phyloP scores from a whole-genome alignment of 2,797 vertebrate species.

The Petrocephalus sullivani region DNA sequence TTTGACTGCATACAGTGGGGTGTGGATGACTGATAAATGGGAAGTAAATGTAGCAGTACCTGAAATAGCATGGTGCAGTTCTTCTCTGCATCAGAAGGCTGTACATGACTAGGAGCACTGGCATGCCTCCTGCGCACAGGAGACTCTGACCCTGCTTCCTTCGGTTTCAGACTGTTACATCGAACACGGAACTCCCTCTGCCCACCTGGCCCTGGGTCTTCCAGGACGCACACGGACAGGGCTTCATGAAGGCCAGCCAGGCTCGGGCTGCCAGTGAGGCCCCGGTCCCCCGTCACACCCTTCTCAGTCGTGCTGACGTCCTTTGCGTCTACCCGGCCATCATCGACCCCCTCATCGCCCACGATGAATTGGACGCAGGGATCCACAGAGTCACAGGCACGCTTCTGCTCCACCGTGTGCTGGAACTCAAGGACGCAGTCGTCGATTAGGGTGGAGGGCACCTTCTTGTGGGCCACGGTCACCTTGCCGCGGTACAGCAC shows the following conservation, averaged over 20 bases:
- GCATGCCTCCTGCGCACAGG: slow-evolving; percentile 77
- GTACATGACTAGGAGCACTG: slow-evolving; percentile 88
- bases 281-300: slow-evolving; percentile 24
- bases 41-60: slow-evolving; percentile 55
- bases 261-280: slow-evolving; percentile 36
- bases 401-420: slow-evolving; percentile 78
- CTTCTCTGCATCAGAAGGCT: slow-evolving; percentile 87
- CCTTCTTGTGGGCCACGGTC: slow-evolving; percentile 82
- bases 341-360: background rate
- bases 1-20: background rate
- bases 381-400: slow-evolving; percentile 42
- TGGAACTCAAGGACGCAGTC: slow-evolving; percentile 93
- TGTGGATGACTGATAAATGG: background rate
- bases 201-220: slow-evolving; percentile 82
- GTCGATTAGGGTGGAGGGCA: slow-evolving; percentile 79
- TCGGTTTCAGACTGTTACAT: slow-evolving; percentile 81
- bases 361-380: background rate
- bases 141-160: slow-evolving; percentile 60
- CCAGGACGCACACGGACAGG: slow-evolving; percentile 80
- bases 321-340: background rate
- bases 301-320: slow-evolving; percentile 22
- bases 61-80: slow-evolving; percentile 98
- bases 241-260: slow-evolving; percentile 44
- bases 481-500: slow-evolving; percentile 96
- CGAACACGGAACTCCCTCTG: slow-evolving; percentile 85